Base-by-base conservation (phyloP, 2,113 vertebrate genomes). In the Dasypus novemcinctus region DNA sequence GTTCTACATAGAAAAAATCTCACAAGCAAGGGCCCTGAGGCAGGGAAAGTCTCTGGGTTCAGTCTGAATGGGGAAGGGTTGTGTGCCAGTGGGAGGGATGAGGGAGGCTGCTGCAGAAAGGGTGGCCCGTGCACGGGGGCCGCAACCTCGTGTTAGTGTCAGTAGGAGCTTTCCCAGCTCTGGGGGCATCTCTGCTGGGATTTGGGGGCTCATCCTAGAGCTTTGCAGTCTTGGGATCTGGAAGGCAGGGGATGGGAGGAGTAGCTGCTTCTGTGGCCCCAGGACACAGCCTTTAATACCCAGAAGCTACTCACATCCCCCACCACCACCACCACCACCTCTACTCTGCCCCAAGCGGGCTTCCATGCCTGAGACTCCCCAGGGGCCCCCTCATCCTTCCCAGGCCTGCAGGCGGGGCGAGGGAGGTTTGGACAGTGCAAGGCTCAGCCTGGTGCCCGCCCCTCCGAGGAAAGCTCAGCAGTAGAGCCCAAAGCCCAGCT, bases 401-500 rank as follows among this genome's bases (percentile, higher is more conserved):
- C 54, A 36, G 4, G 38, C 31, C 25, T 0, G 14, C 52, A 54
- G 54, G 54, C 1, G 8, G 0, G 4, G 52, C 82, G 43, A 29
- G 25, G 78, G 27, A 54, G 61, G 5, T 17, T 7, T 29, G 91
- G 63, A 46, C 68, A 54, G 68, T 27, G 41, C 9, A 4, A 4
- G 38, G n/a, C n/a, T 80, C 46, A 59, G 38, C 38, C 46, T 81
- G 38, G 76, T 46, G 61, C 41, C 38, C 64, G 54, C n/a, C 52
- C 66, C 41, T 90, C 82, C 63, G 78, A 41, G 23, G 21, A n/a
- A n/a, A 93, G 31, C 46, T 43, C 36, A 52, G 57, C 43, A 33
- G 49, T n/a, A 10, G 84, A 78, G 57, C 68, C 9, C 27, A 1
- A 86, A 79, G 41, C 71, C 52, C 79, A 61, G 29, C 41, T 63